phyloP scores from a whole-genome alignment of 2,113 vertebrate species.

The Megaleporinus macrocephalus region DNA sequence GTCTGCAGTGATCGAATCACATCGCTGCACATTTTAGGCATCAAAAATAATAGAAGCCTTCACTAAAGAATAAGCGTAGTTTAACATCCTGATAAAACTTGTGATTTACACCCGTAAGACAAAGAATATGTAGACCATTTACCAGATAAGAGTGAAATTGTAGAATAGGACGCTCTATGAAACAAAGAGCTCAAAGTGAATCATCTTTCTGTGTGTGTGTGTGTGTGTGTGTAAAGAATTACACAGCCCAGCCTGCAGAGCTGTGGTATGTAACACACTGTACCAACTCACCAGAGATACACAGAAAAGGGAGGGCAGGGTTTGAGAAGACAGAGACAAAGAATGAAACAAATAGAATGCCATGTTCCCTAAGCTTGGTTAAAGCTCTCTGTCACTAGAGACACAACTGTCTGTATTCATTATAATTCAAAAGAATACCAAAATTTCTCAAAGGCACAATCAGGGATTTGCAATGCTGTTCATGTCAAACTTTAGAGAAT shows the following conservation, averaged over 20 bases:
- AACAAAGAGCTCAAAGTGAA: slow-evolving; percentile 59
- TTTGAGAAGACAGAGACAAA: not conserved
- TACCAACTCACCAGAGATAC: slow-evolving; percentile 39
- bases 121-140: too few species aligned
- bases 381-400: not conserved
- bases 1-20: too few species aligned
- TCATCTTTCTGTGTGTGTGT: slow-evolving; percentile 51
- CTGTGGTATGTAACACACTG: slow-evolving; percentile 44
- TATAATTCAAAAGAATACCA: not conserved
- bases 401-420: not conserved
- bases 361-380: not conserved
- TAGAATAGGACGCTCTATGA: slow-evolving; percentile 55
- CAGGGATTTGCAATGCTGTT: not conserved
- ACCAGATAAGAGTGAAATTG: slow-evolving; percentile 49
- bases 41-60: too few species aligned
- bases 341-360: not conserved
- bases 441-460: not conserved
- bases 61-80: too few species aligned
- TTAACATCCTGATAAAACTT: too few species aligned
- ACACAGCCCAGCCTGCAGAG: slow-evolving; percentile 37
- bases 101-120: too few species aligned
- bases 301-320: not conserved
- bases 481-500: too few species aligned
- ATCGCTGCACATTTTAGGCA: too few species aligned
- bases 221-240: slow-evolving; percentile 30